These are phyloP conservation scores for Styela clava DNA, from an alignment of 23 tunicate species.

Conservation along the genomic window DNA sequence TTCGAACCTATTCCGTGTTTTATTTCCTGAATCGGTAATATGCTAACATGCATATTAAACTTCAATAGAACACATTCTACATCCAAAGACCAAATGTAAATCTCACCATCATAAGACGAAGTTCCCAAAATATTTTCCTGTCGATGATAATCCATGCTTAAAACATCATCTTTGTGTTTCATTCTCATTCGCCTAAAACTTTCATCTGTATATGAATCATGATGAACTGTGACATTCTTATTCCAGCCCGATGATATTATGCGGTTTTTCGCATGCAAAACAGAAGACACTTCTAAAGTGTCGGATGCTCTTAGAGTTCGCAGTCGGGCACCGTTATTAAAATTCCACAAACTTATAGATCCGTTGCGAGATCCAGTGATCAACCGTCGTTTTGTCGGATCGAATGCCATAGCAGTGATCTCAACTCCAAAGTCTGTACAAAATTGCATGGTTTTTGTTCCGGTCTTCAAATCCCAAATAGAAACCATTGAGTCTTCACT, in stretches of 20 bases:
- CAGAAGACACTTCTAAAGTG: slow-evolving; percentile 28
- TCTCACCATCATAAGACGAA: slow-evolving; percentile 48
- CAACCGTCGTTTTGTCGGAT: slow-evolving; percentile 49
- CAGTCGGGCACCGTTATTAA: slow-evolving; percentile 54
- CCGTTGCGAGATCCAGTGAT: slow-evolving; percentile 48
- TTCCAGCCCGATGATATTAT: slow-evolving; percentile 53
- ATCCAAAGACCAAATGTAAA: slow-evolving; percentile 45
- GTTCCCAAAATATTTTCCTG: slow-evolving; percentile 37
- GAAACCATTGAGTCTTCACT: slow-evolving; percentile 41
- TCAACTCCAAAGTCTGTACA: slow-evolving; percentile 35
- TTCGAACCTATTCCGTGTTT: not conserved
- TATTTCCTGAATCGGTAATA: slow-evolving; percentile 14
- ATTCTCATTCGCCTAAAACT: slow-evolving; percentile 18
- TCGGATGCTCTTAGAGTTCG: slow-evolving; percentile 17
- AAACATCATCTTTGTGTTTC: slow-evolving; percentile 38
- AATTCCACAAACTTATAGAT: slow-evolving; percentile 40
- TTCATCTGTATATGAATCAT: slow-evolving; percentile 34
- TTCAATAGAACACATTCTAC: slow-evolving; percentile 13
- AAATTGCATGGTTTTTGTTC: slow-evolving; percentile 49
- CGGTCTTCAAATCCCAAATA: slow-evolving; percentile 44
- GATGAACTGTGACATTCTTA: slow-evolving; percentile 38
- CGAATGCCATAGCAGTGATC: slow-evolving; percentile 44
- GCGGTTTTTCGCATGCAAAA: slow-evolving; percentile 14
- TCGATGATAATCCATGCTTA: slow-evolving; percentile 41
- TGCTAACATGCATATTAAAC: slow-evolving; percentile 9